A percentile compares a stretch with the other conserved stretches of the same genome.
Conservation (phyloP, 2,888 invertebrate species). For the Diadromus collaris region DNA sequence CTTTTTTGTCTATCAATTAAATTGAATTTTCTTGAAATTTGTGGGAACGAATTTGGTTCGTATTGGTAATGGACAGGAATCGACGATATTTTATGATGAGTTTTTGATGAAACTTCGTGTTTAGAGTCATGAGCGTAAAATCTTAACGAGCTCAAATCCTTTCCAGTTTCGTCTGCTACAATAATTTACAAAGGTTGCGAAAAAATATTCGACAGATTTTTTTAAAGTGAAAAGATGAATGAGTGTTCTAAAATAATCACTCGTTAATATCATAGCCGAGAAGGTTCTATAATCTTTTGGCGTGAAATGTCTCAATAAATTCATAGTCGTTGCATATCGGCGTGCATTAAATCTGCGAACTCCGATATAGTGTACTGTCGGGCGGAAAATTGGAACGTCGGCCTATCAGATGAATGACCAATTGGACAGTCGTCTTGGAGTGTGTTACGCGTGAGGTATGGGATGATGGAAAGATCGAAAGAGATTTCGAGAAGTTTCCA, state of each 20-base stretch:
- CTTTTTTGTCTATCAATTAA: neutral
- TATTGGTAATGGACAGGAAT: neutral
- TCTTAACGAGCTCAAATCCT: neutral
- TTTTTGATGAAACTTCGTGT: neutral
- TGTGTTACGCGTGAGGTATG: neutral
- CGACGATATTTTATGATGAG: neutral
- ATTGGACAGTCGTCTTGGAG: neutral
- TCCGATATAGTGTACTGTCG: conserved; percentile 11
- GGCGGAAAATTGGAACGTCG: conserved; percentile 6
- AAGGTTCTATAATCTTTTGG: conserved; percentile 28
- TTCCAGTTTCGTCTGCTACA: neutral
- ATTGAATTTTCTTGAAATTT: neutral
- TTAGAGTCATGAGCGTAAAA: neutral
- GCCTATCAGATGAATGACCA: conserved; percentile 3
- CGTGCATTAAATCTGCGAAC: conserved; percentile 20
- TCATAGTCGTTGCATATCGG: neutral
- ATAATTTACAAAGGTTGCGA: neutral
- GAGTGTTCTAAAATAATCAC: neutral
- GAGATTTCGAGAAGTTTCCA: neutral
- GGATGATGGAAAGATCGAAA: neutral
- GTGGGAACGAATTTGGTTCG: neutral
- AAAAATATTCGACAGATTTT: neutral
- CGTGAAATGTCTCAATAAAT: neutral
- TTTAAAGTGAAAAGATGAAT: neutral
- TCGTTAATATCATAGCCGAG: neutral